phyloP scores from a whole-genome alignment of 2,113 vertebrate species.

The Aphelocoma coerulescens region DNA sequence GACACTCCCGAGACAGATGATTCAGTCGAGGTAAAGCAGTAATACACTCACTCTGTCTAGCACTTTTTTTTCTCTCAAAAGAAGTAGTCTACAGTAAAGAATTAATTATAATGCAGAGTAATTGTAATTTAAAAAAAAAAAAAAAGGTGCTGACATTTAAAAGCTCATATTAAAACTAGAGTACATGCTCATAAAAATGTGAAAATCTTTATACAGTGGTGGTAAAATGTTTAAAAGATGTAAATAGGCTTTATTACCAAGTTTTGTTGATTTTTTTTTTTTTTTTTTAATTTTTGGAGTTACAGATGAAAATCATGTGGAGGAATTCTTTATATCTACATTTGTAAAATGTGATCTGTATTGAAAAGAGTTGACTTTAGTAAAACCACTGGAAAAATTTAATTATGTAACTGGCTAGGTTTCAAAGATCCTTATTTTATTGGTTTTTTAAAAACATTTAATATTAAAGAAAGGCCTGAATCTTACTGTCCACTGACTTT shows the following conservation, averaged over 20 bases:
- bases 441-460: not conserved
- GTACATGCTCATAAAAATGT: not conserved
- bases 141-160: constrained; percentile 12
- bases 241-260: not conserved
- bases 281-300: not conserved
- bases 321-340: not conserved
- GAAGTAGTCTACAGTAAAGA: constrained; percentile 12
- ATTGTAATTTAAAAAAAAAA: constrained; percentile 7
- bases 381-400: not conserved
- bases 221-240: not conserved
- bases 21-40: constrained; percentile 82
- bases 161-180: not conserved
- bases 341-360: not conserved
- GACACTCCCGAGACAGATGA: constrained; percentile 95
- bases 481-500: not conserved
- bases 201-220: not conserved
- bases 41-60: constrained; percentile 39
- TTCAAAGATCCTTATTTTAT: not conserved
- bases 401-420: not conserved
- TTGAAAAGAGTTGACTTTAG: not conserved
- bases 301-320: not conserved
- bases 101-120: constrained; percentile 49
- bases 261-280: not conserved
- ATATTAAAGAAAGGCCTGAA: not conserved
- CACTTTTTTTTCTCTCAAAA: not conserved